phyloP scores from a whole-genome alignment of 2,888 invertebrate genomes.

The Euzophera pinguis region DNA sequence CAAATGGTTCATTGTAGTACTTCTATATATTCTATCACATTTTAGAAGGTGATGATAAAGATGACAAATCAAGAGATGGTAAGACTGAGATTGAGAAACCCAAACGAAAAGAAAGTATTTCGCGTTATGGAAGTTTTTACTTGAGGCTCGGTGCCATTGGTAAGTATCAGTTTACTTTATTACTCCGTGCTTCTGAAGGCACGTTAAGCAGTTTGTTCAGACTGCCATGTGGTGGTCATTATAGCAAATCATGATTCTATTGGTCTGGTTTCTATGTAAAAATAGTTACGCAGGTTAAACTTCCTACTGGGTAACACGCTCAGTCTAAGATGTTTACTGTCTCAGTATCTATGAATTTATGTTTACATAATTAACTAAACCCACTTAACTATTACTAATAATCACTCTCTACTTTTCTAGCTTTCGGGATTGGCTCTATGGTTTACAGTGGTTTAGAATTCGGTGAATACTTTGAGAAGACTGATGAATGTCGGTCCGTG shows the following conservation, averaged over 20 bases:
- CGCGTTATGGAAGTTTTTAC: conserved; percentile 91
- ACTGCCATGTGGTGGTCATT: too few species aligned
- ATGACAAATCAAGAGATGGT: conserved; percentile 46
- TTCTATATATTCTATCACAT: neutral
- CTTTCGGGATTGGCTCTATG: conserved; percentile 83
- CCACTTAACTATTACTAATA: too few species aligned
- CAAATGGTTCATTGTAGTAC: conserved; percentile 17
- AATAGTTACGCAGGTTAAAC: too few species aligned
- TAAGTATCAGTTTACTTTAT: conserved; percentile 40
- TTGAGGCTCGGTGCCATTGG: conserved; percentile 90
- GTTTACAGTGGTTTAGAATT: conserved; percentile 86
- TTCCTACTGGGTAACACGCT: too few species aligned
- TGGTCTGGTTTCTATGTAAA: too few species aligned
- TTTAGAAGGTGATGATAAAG: conserved; percentile 49
- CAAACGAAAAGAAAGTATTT: conserved; percentile 60
- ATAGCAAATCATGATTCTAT: too few species aligned
- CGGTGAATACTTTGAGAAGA: conserved; percentile 87
- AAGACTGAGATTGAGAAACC: conserved; percentile 53
- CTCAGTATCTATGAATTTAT: too few species aligned
- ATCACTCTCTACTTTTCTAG: conserved; percentile 35
- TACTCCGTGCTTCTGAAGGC: too few species aligned
- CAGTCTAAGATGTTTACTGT: too few species aligned
- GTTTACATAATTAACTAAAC: too few species aligned
- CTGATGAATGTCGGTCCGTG: conserved; percentile 82
- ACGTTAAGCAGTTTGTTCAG: too few species aligned